Conservation (phyloP, 2,113 vertebrate genomes). For the Osmerus eperlanus region DNA sequence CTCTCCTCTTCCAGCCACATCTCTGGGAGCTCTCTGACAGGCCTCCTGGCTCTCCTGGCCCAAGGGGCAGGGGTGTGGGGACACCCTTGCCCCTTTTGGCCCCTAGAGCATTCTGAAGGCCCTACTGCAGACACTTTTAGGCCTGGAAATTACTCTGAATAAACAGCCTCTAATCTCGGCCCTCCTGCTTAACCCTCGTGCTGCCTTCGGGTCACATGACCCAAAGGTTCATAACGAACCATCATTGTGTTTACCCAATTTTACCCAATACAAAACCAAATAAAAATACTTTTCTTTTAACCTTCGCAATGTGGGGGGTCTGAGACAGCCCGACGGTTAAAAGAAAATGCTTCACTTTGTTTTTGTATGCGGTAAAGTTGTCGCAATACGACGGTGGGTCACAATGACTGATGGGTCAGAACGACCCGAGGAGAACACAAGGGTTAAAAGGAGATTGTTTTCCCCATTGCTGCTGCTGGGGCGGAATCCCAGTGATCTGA, state of each 20-base stretch:
- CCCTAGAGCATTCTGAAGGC: neutral
- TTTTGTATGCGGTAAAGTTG: no score
- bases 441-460: slow-evolving; percentile 1
- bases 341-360: no score
- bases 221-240: no score
- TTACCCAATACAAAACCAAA: no score
- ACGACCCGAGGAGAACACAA: no score
- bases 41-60: neutral
- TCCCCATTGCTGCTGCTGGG: neutral
- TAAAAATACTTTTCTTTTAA: no score
- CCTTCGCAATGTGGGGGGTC: no score
- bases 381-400: no score
- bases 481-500: neutral
- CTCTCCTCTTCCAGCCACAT: slow-evolving; percentile 2
- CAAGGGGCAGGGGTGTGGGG: neutral
- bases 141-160: neutral
- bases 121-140: neutral
- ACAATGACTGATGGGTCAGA: no score
- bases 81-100: neutral
- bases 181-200: slow-evolving; percentile 4
- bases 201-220: no score
- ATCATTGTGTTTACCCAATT: no score
- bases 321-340: no score
- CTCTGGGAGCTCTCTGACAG: neutral
- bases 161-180: slow-evolving; percentile 7